Evolutionary conservation across 2,113 vertebrate genomes (phyloP).

Genomic region (Pseudolaguvia tuberculata): DNA sequence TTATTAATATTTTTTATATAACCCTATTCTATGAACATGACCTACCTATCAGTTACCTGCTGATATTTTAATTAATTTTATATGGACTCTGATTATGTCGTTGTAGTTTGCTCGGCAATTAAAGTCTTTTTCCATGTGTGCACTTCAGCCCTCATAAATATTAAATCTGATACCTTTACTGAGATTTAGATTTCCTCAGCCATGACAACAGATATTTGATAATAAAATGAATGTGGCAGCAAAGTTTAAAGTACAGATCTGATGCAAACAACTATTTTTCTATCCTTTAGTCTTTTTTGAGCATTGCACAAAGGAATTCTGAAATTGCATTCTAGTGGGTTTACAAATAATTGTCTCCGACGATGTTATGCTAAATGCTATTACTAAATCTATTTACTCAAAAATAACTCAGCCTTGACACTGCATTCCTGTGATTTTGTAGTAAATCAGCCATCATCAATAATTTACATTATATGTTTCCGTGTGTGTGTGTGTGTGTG

Average conservation of each 20-base stretch:
- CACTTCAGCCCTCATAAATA: not conserved
- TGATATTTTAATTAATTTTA: not conserved
- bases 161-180: not conserved
- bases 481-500: conserved; percentile 11
- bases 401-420: not conserved
- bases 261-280: not conserved
- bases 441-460: not conserved
- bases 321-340: no score
- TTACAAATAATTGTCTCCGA: no score
- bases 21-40: not conserved
- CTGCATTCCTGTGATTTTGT: not conserved
- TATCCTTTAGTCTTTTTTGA: no score
- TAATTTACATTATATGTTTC: conserved; percentile 21
- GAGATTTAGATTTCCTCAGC: conserved; percentile 42
- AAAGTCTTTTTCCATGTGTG: conserved; percentile 8
- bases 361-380: not conserved
- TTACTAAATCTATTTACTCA: not conserved
- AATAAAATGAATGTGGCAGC: conserved; percentile 55
- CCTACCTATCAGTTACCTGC: conserved; percentile 9
- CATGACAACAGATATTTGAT: conserved; percentile 47
- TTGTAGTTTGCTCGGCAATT: not conserved
- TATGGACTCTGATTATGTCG: not conserved
- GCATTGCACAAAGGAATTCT: not conserved
- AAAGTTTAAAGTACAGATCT: conserved; percentile 15
- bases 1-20: not conserved